Evolutionary conservation across 1,140 invertebrate genomes (phyloP).

Genomic region (Cheumatopsyche charites): DNA sequence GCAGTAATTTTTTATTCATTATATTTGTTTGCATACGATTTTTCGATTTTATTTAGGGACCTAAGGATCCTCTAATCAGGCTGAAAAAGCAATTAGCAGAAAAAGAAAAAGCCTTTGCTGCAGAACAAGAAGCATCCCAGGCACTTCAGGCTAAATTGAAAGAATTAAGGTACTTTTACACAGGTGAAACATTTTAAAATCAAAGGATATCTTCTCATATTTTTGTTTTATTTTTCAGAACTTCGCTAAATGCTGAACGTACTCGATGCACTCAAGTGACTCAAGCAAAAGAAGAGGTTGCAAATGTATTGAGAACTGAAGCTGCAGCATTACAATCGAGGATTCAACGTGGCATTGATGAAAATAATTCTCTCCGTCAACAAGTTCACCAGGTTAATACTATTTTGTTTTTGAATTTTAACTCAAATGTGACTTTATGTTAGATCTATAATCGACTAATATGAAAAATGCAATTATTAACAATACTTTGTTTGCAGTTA

Average conservation of each 20-base stretch:
- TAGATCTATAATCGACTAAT: no score
- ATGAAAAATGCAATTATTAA: no score
- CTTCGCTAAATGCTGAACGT: constrained; percentile 53
- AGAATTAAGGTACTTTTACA: constrained; percentile 74
- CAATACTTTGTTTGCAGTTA: constrained; percentile 52
- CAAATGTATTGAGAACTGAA: constrained; percentile 57
- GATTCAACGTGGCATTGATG: constrained; percentile 67
- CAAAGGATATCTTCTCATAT: background rate
- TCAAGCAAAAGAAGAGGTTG: constrained; percentile 51
- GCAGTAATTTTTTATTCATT: background rate
- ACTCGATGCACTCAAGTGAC: constrained; percentile 49
- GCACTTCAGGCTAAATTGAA: constrained; percentile 77
- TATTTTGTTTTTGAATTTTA: background rate
- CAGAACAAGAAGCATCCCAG: constrained; percentile 73
- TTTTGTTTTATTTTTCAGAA: constrained; percentile 43
- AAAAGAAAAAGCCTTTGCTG: constrained; percentile 74
- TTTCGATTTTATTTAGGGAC: constrained; percentile 62
- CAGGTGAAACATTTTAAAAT: no score
- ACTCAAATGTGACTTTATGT: background rate
- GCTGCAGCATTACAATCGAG: constrained; percentile 64
- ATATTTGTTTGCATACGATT: background rate
- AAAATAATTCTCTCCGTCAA: constrained; percentile 54
- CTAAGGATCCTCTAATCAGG: constrained; percentile 82
- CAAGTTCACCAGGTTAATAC: constrained; percentile 52
- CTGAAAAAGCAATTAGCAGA: constrained; percentile 86